These are phyloP conservation scores for Schizotus pectinicornis DNA, from an alignment of 2,888 invertebrate genomes.

Conservation along the genomic window DNA sequence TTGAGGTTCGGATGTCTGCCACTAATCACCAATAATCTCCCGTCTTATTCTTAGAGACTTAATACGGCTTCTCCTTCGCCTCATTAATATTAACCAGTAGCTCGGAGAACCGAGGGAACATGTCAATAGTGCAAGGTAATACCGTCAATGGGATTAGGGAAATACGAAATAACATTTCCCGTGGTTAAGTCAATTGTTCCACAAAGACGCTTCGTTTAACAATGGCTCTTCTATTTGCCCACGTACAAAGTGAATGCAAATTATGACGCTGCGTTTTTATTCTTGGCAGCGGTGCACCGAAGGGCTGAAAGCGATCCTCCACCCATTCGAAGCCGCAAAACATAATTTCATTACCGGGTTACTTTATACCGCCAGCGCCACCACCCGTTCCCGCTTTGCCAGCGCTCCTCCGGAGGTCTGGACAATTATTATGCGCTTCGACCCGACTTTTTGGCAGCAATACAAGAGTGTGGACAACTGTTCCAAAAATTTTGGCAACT, in stretches of 20 bases:
- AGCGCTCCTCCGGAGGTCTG: too few relatives aligned
- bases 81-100: slow-evolving; percentile 53
- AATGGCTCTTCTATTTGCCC: slow-evolving; percentile 34
- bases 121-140: slow-evolving; percentile 51
- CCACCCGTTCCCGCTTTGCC: too few relatives aligned
- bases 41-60: slow-evolving; percentile 47
- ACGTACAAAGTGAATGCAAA: slow-evolving; percentile 36
- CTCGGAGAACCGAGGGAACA: slow-evolving; percentile 41
- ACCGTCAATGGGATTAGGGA: slow-evolving; percentile 51
- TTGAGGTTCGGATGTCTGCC: slow-evolving; percentile 46
- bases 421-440: too few relatives aligned
- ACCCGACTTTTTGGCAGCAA: too few relatives aligned
- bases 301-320: neutral
- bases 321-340: too few relatives aligned
- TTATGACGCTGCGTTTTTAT: slow-evolving; percentile 25
- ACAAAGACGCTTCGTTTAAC: slow-evolving; percentile 48
- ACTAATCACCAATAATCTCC: slow-evolving; percentile 52
- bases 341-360: too few relatives aligned
- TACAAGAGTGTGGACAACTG: too few relatives aligned
- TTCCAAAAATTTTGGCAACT: too few relatives aligned
- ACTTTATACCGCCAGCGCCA: too few relatives aligned
- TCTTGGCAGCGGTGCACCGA: neutral
- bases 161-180: slow-evolving; percentile 50
- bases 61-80: slow-evolving; percentile 47
- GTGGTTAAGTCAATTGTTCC: slow-evolving; percentile 50